Base-by-base conservation (phyloP, 2,797 vertebrate species). In the Hyperoplus lanceolatus region DNA sequence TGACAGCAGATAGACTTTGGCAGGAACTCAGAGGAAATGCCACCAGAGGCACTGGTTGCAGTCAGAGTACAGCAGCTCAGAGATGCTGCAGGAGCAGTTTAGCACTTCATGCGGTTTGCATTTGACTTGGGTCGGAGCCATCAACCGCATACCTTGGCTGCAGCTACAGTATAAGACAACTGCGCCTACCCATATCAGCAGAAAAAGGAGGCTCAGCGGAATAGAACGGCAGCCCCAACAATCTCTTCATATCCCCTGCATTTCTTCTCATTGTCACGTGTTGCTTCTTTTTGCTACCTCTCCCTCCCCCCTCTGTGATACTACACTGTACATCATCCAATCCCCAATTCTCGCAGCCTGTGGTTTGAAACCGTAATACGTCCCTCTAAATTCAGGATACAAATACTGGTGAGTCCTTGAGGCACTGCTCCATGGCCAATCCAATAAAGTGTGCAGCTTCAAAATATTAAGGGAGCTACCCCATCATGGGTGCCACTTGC, bases 181-280 rank as follows among this genome's bases (percentile, higher is more conserved):
- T 61, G 72, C 39, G 41, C 61, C n/a, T 29, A 29, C 15, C 70
- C 16, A 18, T 38, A 54, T 63, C 4, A 41, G 45, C 53, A 69
- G 51, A 79, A 84, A 81, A 80, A 38, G 41, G 74, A 60, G 60
- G 29, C 72, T 84, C 83, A 81, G 85, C 72, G 81, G 62, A 82
- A 85, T 70, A 67, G 62, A 68, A 82, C 43, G 72, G 70, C 53
- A 69, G 81, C 9, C 56, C 61, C 61, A 55, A 62, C 46, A 63
- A 62, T 58, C 45, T 76, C 60, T 51, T 29, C n/a, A 48, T 13
- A 18, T 64, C 58, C 59, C 15, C 54, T n/a, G 29, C 64, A 59
- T 73, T 49, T 82, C 55, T 18, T 69, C 61, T 63, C 36, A 61
- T 39, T 68, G 63, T 73, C 74, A 71, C 18, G 56, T 75, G 49